Percentiles rank a stretch among this genome's conserved stretches.
Conservation (phyloP, 2,888 invertebrate species). For the Tuta absoluta region DNA sequence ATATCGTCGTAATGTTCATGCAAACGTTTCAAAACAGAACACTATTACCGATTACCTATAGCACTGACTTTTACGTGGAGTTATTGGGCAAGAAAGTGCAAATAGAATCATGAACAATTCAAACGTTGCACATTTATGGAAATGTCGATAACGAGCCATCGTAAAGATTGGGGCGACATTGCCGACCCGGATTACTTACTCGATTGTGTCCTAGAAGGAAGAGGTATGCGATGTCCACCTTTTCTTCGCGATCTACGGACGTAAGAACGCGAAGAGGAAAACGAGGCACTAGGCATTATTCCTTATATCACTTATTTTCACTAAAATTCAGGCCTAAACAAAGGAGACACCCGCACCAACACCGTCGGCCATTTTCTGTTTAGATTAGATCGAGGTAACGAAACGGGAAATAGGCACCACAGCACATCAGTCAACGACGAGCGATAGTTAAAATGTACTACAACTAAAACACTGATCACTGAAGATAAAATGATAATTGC, state of each 20-base stretch:
- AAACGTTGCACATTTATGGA: constrained; percentile 49
- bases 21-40: constrained; percentile 24
- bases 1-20: constrained; percentile 41
- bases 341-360: constrained; percentile 90
- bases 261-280: constrained; percentile 95
- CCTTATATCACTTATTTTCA: constrained; percentile 79
- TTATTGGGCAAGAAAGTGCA: constrained; percentile 30
- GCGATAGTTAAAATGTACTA: constrained; percentile 46
- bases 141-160: constrained; percentile 61
- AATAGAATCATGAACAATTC: constrained; percentile 38
- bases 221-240: constrained; percentile 92
- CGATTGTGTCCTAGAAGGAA: constrained; percentile 90
- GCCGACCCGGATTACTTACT: constrained; percentile 85
- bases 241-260: constrained; percentile 95
- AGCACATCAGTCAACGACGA: constrained; percentile 24
- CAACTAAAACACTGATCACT: constrained; percentile 67
- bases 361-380: constrained; percentile 92
- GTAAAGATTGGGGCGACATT: constrained; percentile 67
- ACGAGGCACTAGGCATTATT: constrained; percentile 97
- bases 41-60: constrained; percentile 27
- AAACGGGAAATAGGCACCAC: constrained; percentile 56
- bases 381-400: constrained; percentile 80
- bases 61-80: constrained; percentile 33
- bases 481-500: constrained; percentile 61
- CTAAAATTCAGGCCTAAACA: constrained; percentile 85